Conservation (phyloP, 2,113 vertebrate genomes). For the Phylloscopus trochiloides region DNA sequence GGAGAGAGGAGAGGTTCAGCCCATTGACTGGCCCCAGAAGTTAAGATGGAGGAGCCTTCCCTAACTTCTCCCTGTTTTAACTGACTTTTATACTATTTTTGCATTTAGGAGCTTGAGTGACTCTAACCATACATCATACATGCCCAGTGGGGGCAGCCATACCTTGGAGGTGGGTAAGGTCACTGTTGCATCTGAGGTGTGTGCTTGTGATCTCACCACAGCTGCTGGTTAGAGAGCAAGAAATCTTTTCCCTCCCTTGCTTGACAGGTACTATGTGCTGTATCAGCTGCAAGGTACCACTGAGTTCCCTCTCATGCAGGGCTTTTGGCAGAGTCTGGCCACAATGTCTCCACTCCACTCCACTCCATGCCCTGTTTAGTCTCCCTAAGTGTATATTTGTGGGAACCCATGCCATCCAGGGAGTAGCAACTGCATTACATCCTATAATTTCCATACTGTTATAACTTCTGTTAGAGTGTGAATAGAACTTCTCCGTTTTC, state of each 20-base stretch:
- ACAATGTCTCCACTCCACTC: no score
- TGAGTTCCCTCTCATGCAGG: background rate
- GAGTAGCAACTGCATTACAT: background rate
- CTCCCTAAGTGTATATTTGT: background rate
- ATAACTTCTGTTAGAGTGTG: background rate
- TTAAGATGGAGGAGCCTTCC: background rate
- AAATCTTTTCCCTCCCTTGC: background rate
- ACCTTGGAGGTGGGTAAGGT: no score
- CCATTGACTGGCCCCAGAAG: no score
- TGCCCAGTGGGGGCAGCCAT: fast-evolving
- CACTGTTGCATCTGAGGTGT: no score
- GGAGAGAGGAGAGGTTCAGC: background rate
- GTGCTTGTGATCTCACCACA: background rate
- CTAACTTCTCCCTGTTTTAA: background rate
- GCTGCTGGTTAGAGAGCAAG: background rate
- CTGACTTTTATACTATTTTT: background rate
- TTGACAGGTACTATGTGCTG: no score
- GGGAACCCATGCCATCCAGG: no score
- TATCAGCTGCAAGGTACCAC: background rate
- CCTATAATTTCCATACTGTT: background rate
- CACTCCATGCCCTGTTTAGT: background rate
- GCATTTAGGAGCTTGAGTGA: no score
- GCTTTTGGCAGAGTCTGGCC: background rate
- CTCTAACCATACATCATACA: no score
- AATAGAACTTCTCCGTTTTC: background rate